phyloP scores from a whole-genome alignment of 64 coral and sea anemone genomes.

The Montipora cactus region DNA sequence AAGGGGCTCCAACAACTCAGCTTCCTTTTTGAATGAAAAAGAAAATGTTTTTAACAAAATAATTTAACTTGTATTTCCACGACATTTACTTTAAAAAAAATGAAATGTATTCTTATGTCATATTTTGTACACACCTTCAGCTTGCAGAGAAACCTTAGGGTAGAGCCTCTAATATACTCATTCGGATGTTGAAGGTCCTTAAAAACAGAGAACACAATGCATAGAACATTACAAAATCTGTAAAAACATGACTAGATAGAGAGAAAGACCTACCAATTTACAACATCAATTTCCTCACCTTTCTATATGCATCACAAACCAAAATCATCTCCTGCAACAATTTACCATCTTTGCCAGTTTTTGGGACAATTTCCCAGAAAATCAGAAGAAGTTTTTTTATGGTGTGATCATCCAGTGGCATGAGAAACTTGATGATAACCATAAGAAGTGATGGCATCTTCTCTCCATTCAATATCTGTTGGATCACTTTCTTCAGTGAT shows the following conservation, averaged over 20 bases:
- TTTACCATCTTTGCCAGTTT: constrained; percentile 96
- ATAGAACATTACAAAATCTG: neutral
- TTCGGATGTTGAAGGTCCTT: constrained; percentile 99
- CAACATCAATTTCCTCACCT: constrained; percentile 51
- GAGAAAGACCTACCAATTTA: too few relatives aligned
- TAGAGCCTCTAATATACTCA: constrained; percentile 98
- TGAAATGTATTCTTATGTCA: neutral
- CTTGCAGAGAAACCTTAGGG: constrained; percentile 96
- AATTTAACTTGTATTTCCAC: too few relatives aligned
- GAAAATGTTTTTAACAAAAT: neutral
- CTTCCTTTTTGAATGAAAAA: constrained; percentile 63
- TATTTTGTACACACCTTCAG: constrained; percentile 69
- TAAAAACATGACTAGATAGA: too few relatives aligned
- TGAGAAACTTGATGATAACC: constrained; percentile 96
- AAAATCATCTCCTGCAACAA: constrained; percentile 98
- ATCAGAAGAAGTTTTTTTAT: constrained; percentile 96
- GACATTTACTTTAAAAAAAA: too few relatives aligned
- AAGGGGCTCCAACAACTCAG: constrained; percentile 92
- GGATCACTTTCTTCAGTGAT: constrained; percentile 92
- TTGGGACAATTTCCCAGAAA: constrained; percentile 99
- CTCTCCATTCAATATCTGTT: constrained; percentile 94
- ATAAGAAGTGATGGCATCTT: constrained; percentile 97
- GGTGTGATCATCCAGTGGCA: constrained; percentile 96
- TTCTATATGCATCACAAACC: constrained; percentile 99
- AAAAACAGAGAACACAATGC: neutral